Percentiles rank a stretch among this genome's conserved stretches.
Evolutionary conservation across 2,888 invertebrate species (phyloP).

Genomic region (Trichacis sp.): DNA sequence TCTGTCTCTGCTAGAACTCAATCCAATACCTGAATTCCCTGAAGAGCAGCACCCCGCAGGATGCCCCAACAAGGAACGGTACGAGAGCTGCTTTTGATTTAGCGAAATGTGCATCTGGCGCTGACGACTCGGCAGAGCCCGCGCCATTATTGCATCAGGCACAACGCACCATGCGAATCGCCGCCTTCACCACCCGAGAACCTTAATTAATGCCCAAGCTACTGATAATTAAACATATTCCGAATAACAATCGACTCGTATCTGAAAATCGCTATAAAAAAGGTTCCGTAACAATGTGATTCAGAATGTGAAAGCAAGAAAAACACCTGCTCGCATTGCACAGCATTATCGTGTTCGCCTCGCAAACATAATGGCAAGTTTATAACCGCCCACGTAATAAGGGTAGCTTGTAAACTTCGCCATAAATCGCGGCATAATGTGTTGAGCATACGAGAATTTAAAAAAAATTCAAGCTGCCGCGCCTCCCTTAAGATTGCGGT

Average conservation of each 20-base stretch:
- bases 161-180: slow-evolving; percentile 24
- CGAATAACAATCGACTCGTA: too few relatives aligned
- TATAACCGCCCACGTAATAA: slow-evolving; percentile 3
- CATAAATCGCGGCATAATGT: slow-evolving; percentile 1
- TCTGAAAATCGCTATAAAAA: too few relatives aligned
- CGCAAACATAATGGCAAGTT: not conserved
- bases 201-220: slow-evolving; percentile 57
- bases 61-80: slow-evolving; percentile 46
- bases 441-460: slow-evolving; percentile 22
- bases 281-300: too few relatives aligned
- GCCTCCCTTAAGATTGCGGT: not conserved
- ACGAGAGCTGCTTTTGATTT: slow-evolving; percentile 64
- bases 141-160: slow-evolving; percentile 32
- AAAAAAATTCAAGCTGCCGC: not conserved
- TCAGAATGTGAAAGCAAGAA: not conserved
- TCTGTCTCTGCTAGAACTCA: not conserved
- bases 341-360: not conserved
- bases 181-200: slow-evolving; percentile 35
- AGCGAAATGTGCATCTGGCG: slow-evolving; percentile 64
- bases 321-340: not conserved
- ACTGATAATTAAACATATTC: too few relatives aligned
- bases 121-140: slow-evolving; percentile 59
- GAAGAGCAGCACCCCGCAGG: slow-evolving; percentile 1
- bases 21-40: not conserved
- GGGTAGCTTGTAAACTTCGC: not conserved